Evolutionary conservation across 2,113 vertebrate genomes (phyloP).

Genomic region (Bufo bufo): DNA sequence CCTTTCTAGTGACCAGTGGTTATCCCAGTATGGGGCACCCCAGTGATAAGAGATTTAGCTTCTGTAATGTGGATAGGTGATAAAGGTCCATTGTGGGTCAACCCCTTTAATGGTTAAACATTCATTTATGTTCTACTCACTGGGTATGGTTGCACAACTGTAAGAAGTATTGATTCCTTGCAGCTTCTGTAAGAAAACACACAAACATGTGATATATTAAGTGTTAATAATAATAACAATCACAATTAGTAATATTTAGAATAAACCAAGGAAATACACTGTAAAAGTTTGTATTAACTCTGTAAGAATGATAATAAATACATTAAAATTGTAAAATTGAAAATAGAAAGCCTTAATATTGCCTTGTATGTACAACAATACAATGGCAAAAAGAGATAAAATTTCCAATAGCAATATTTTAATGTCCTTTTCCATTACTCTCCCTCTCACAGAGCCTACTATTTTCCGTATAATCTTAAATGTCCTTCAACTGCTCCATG

Average conservation of each 20-base stretch:
- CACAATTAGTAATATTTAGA: not conserved
- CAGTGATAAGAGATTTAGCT: too few species aligned
- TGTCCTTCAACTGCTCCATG: too few species aligned
- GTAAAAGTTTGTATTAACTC: not conserved
- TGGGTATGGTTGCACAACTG: conserved; percentile 95
- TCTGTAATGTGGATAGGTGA: too few species aligned
- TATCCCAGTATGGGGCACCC: too few species aligned
- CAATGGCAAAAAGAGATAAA: not conserved
- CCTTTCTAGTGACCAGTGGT: too few species aligned
- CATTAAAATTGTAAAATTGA: too few species aligned
- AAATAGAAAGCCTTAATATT: too few species aligned
- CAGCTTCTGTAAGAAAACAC: conserved; percentile 85
- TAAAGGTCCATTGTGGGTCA: too few species aligned
- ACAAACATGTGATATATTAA: not conserved
- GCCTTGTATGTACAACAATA: not conserved
- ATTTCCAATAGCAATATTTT: not conserved
- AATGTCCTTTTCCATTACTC: not conserved
- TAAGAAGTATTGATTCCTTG: conserved; percentile 97
- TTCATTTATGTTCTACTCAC: conserved; percentile 76
- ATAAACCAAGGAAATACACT: not conserved
- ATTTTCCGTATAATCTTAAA: too few species aligned
- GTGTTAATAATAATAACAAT: not conserved
- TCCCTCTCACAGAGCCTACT: too few species aligned
- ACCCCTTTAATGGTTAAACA: not conserved
- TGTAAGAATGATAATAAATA: not conserved